Evolutionary conservation across 2,888 invertebrate species (phyloP).

Genomic region (Nyleta sp.): DNA sequence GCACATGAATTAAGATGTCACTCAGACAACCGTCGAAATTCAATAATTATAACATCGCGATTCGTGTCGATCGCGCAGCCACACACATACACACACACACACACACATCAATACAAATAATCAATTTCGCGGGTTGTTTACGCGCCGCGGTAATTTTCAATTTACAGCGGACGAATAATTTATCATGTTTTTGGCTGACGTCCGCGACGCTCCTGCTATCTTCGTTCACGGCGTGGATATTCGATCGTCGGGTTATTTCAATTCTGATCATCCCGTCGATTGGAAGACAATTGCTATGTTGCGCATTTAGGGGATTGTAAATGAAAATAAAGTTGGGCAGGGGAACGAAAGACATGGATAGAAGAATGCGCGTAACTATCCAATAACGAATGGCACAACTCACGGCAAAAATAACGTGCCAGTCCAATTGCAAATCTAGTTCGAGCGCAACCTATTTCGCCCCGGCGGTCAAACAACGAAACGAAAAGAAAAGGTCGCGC

Average conservation of each 20-base stretch:
- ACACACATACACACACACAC: too few species aligned
- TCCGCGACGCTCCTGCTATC: slow-evolving; percentile 17
- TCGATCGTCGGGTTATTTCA: slow-evolving; percentile 39
- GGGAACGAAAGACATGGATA: slow-evolving; percentile 30
- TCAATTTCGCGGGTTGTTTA: slow-evolving; percentile 43
- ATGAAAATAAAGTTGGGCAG: slow-evolving; percentile 43
- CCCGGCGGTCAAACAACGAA: slow-evolving; percentile 46
- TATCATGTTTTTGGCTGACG: slow-evolving; percentile 18
- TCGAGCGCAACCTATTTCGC: slow-evolving; percentile 67
- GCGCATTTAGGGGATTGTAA: slow-evolving; percentile 38
- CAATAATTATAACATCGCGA: slow-evolving; percentile 11
- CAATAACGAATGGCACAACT: slow-evolving; percentile 47
- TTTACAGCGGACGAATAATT: slow-evolving; percentile 24
- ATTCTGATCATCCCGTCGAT: slow-evolving; percentile 37
- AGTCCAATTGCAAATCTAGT: slow-evolving; percentile 68
- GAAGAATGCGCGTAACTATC: slow-evolving; percentile 49
- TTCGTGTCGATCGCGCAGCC: not conserved
- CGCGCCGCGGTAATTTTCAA: slow-evolving; percentile 44
- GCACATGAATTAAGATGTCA: slow-evolving; percentile 3
- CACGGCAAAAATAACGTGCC: slow-evolving; percentile 70
- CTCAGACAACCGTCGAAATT: not conserved
- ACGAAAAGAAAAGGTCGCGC: slow-evolving; percentile 50
- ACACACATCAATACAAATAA: slow-evolving; percentile 44
- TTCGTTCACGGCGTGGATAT: slow-evolving; percentile 16
- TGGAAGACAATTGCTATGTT: slow-evolving; percentile 42